Conservation (phyloP, 2,113 vertebrate species). For the Nesoenas mayeri region DNA sequence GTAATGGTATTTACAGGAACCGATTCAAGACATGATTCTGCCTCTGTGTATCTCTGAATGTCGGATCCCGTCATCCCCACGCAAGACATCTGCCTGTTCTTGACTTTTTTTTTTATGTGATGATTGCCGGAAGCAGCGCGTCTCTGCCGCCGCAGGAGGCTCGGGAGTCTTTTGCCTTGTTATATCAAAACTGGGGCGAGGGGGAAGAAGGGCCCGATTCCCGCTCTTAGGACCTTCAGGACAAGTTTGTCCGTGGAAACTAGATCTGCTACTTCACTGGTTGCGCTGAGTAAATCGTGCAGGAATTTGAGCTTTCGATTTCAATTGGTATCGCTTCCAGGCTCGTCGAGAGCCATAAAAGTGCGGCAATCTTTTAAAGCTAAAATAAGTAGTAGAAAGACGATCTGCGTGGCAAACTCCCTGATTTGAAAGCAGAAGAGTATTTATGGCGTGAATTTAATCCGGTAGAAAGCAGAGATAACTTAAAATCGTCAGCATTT, state of each 20-base stretch:
- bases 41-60: background rate
- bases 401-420: background rate
- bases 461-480: background rate
- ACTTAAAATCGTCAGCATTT: background rate
- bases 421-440: background rate
- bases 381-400: background rate
- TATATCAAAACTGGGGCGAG: background rate
- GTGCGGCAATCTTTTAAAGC: background rate
- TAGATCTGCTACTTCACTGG: background rate
- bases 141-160: background rate
- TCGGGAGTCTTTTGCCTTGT: background rate
- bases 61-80: background rate
- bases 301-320: slow-evolving; percentile 17
- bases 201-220: background rate
- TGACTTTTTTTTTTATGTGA: background rate
- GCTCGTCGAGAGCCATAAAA: background rate
- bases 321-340: background rate
- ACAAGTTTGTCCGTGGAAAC: background rate
- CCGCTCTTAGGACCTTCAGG: background rate
- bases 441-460: background rate
- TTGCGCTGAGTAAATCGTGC: background rate
- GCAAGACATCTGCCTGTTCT: background rate
- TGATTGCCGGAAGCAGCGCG: background rate
- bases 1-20: background rate
- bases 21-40: background rate